Percentiles rank a stretch among this genome's conserved stretches.
Evolutionary conservation across 2,888 invertebrate genomes (phyloP).

Genomic region (Resseliella maxima): DNA sequence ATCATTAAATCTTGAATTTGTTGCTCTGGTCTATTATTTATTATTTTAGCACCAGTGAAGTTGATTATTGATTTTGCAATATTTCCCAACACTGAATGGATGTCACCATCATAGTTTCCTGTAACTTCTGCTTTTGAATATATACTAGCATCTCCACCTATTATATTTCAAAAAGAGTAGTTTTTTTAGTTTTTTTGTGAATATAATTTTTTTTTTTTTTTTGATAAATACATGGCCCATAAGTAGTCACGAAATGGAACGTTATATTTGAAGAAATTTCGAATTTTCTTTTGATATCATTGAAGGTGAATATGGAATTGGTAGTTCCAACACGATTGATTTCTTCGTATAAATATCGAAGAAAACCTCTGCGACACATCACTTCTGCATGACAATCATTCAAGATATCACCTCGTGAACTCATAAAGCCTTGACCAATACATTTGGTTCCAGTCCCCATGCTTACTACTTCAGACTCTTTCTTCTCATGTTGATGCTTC

Average conservation of each 20-base stretch:
- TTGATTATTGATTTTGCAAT: too few species aligned
- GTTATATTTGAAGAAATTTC: constrained; percentile 71
- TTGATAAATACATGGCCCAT: constrained; percentile 91
- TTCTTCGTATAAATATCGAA: constrained; percentile 80
- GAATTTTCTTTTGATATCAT: constrained; percentile 65
- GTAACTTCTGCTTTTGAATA: constrained; percentile 56
- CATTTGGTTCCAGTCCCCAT: constrained; percentile 80
- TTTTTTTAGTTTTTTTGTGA: background rate
- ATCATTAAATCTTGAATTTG: constrained; percentile 74
- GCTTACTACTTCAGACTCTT: constrained; percentile 68
- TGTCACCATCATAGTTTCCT: too few species aligned
- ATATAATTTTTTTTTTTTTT: too few species aligned
- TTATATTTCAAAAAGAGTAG: background rate
- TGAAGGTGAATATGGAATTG: constrained; percentile 59
- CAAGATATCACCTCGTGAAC: constrained; percentile 75
- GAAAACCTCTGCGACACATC: constrained; percentile 83
- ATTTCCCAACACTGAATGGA: too few species aligned
- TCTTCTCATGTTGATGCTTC: constrained; percentile 66
- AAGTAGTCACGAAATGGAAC: constrained; percentile 88
- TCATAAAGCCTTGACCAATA: constrained; percentile 78
- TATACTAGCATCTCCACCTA: too few species aligned
- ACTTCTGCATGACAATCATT: constrained; percentile 96
- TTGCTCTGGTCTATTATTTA: constrained; percentile 60
- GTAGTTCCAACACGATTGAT: constrained; percentile 68
- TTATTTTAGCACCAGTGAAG: constrained; percentile 46